These are phyloP conservation scores for Achlya flavicornis DNA, from an alignment of 2,888 invertebrate genomes.

Conservation along the genomic window DNA sequence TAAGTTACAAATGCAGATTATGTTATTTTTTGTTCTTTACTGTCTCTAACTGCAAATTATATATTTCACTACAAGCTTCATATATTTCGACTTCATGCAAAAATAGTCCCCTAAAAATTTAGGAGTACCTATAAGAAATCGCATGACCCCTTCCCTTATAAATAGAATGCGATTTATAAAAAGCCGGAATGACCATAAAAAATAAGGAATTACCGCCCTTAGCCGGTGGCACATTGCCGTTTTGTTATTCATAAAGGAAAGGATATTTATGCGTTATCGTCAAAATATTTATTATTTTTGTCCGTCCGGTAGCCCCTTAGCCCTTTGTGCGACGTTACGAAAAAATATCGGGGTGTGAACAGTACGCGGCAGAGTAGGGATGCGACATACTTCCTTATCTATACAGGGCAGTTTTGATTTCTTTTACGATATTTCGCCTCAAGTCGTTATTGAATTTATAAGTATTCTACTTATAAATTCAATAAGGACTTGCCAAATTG, in stretches of 20 bases:
- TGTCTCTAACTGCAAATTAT: too few species aligned
- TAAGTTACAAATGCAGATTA: too few species aligned
- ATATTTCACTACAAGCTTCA: not conserved
- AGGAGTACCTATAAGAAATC: conserved; percentile 52
- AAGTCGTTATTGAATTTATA: too few species aligned
- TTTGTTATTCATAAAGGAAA: conserved; percentile 82
- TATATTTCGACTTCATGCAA: not conserved
- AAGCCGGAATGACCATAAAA: conserved; percentile 74
- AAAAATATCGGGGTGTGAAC: conserved; percentile 79
- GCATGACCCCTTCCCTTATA: conserved; percentile 61
- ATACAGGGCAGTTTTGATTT: conserved; percentile 15
- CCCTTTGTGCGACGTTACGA: conserved; percentile 75
- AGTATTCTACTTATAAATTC: too few species aligned
- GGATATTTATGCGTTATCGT: conserved; percentile 83
- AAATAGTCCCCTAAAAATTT: conserved; percentile 19
- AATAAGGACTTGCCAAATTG: too few species aligned
- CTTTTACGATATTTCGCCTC: too few species aligned
- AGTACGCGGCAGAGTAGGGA: conserved; percentile 47
- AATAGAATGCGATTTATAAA: conserved; percentile 77
- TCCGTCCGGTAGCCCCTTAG: conserved; percentile 73
- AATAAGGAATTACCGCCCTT: conserved; percentile 70
- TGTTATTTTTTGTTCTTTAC: too few species aligned
- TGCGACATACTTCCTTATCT: conserved; percentile 36
- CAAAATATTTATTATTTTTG: conserved; percentile 83
- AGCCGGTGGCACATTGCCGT: conserved; percentile 65